Base-by-base conservation (phyloP, 2,797 vertebrate species). In the Melanotaenia parkinsoni region DNA sequence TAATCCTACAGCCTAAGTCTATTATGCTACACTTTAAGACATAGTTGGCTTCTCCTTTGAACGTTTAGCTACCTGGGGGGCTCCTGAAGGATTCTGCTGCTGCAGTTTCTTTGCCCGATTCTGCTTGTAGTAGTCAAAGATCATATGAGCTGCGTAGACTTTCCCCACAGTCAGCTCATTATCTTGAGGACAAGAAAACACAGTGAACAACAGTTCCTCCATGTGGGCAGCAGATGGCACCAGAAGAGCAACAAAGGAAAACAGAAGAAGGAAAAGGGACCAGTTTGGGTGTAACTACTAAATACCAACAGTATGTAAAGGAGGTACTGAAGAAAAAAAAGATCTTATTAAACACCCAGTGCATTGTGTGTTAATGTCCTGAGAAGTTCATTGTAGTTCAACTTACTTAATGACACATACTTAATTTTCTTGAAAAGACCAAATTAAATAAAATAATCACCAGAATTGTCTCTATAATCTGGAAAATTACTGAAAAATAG, bases 81-180 rank as follows among this genome's bases (percentile, higher is more conserved):
- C 91, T 10, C 81, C 90, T 47, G 92, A 45, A 0, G 94, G 84
- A 64, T 96, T 93, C 77, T 96, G 96, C 74, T 92, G 93, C 84
- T 98, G 96, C 9, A 97, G 96, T 54, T 94, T 95, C 88, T 96
- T 98, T 88, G 94, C 96, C 63, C 97, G 96, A 63, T 96, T 99
- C 91, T 98, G 97, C 82, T 99, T 99, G 90, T 99, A 99, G 94
- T 97, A 98, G 92, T 99, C 98, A 3, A 97, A 99, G 88, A 99
- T 99, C 98, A 99, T 99, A 30, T 96, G 93, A 0, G 98, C 98
- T 0, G 98, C 98, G 0, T 99, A 99, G 60, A 99, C 97, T 62
- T 99, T 99, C 65, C 98, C 98, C 78, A 99, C 98, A 0, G 98
- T 99, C 93, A 99, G 94, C 90, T 99, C 98, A 9, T 98, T 96